Percentiles rank a stretch among this genome's conserved stretches.
Evolutionary conservation across 2,113 vertebrate genomes (phyloP).

Genomic region (Gracilinanus agilis): DNA sequence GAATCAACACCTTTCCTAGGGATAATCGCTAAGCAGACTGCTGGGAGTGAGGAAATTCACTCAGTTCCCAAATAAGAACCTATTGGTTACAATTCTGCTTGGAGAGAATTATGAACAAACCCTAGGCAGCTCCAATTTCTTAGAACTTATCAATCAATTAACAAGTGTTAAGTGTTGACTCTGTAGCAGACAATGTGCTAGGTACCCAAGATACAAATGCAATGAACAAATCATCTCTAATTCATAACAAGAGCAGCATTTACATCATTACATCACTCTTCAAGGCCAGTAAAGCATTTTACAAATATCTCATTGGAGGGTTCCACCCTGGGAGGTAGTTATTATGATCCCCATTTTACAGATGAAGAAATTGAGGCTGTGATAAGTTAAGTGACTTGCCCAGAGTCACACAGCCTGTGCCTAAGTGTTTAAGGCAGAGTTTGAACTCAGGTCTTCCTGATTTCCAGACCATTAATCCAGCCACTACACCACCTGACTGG

Average conservation of each 20-base stretch:
- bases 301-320: neutral
- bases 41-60: conserved; percentile 32
- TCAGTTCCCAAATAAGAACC: neutral
- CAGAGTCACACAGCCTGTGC: too few species aligned
- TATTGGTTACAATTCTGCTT: conserved; percentile 1
- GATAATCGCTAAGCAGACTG: conserved; percentile 10
- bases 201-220: neutral
- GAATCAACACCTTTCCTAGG: conserved; percentile 8
- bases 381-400: neutral
- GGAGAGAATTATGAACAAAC: conserved; percentile 25
- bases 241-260: neutral
- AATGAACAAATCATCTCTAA: neutral
- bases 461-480: too few species aligned
- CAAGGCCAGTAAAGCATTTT: neutral
- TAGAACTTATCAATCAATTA: neutral
- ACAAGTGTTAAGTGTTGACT: neutral
- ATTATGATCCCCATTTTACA: neutral
- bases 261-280: neutral
- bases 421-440: too few species aligned
- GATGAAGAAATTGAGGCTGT: neutral
- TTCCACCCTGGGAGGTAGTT: neutral
- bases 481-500: too few species aligned
- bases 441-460: neutral
- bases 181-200: neutral
- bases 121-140: conserved; percentile 31